Percentiles rank a stretch among this genome's conserved stretches.
Conservation (phyloP, 2,888 invertebrate species). For the Melipona bicolor region DNA sequence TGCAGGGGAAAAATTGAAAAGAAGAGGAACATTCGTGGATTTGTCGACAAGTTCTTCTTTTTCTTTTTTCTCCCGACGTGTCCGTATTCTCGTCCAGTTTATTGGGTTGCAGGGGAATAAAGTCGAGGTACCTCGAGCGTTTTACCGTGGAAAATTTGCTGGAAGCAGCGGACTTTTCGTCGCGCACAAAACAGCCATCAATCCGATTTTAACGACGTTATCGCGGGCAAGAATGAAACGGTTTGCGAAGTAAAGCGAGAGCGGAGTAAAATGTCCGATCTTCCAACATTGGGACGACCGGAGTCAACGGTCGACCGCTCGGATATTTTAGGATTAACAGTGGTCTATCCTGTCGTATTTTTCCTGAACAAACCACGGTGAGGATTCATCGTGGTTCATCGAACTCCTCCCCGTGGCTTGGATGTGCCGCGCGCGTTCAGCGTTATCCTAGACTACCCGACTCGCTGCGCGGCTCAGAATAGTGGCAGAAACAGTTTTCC, state of each 20-base stretch:
- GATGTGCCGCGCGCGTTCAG: conserved; percentile 13
- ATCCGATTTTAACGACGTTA: background rate
- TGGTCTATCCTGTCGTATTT: conserved; percentile 59
- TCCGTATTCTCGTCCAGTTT: conserved; percentile 28
- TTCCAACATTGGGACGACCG: conserved; percentile 19
- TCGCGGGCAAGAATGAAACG: background rate
- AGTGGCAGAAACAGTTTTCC: conserved; percentile 53
- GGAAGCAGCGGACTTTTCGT: background rate
- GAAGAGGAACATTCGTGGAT: background rate
- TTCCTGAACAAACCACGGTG: conserved; percentile 42
- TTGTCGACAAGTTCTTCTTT: conserved; percentile 18
- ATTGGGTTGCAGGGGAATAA: conserved; percentile 29
- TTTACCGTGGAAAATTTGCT: conserved; percentile 15
- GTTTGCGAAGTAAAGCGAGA: background rate
- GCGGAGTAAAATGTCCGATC: background rate
- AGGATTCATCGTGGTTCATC: conserved; percentile 59
- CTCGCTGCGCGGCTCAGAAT: conserved; percentile 47
- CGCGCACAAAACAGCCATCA: background rate
- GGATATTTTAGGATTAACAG: conserved; percentile 59
- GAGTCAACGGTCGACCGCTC: conserved; percentile 37
- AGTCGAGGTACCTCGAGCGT: background rate
- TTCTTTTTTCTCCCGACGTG: background rate
- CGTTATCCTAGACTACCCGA: conserved; percentile 44
- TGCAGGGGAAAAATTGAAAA: background rate
- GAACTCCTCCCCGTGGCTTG: conserved; percentile 40